Conservation (phyloP, 2,113 vertebrate genomes). For the Atlantisia rogersi region DNA sequence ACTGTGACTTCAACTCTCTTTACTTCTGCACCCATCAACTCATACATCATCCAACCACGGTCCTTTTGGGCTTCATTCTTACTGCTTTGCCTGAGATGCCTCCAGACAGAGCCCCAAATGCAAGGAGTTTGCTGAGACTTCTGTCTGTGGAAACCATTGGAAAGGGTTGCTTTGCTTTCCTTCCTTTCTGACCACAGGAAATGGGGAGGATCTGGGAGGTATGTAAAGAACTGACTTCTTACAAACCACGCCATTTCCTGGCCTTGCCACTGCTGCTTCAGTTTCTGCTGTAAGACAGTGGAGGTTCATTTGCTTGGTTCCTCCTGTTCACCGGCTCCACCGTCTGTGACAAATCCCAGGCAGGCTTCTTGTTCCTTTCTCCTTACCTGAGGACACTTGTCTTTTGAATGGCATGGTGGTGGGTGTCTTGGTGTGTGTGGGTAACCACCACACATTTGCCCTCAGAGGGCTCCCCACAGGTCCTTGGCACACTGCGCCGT, state of each 20-base stretch:
- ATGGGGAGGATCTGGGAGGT: not conserved
- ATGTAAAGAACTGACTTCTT: not conserved
- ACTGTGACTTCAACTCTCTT: not conserved
- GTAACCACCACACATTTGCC: not conserved
- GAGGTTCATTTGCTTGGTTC: not conserved
- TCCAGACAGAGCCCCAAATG: not conserved
- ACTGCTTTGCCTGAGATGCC: not conserved
- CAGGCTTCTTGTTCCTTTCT: not conserved
- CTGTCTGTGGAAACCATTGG: not conserved
- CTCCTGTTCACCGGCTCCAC: not conserved
- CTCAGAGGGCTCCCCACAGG: not conserved
- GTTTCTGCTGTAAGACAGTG: not conserved
- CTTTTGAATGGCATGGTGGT: not conserved
- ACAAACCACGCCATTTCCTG: not conserved
- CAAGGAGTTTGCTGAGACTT: not conserved
- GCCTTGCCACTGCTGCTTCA: not conserved
- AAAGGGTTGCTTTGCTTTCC: not conserved
- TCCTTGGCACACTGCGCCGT: no score
- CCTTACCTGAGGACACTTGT: not conserved
- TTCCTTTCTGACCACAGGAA: not conserved
- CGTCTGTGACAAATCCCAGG: not conserved
- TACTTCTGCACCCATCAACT: no score
- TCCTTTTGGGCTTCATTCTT: not conserved
- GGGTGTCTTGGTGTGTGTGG: not conserved
- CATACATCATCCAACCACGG: not conserved